Base-by-base conservation (phyloP, 1,140 invertebrate species). In the Mizuhopecten yessoensis region DNA sequence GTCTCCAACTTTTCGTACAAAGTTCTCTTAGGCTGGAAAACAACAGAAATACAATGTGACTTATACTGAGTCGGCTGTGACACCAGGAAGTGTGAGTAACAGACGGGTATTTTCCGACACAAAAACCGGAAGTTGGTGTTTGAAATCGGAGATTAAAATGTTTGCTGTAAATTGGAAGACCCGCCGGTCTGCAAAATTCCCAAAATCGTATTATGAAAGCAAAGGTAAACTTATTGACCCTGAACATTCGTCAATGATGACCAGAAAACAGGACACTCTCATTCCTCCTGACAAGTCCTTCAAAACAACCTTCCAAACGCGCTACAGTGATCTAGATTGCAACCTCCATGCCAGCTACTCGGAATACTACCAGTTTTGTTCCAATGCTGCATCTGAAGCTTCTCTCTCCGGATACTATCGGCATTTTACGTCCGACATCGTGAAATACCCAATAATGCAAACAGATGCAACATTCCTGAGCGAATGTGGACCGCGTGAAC, bases 351-450 rank as follows among this genome's bases (percentile, higher is more conserved):
- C 29, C 1, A 75, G 17, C n/a, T 3, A 5, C n/a, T 0, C 57
- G n/a, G 57, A 75, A n/a, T 75, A 75, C n/a, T 75, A 75, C n/a
- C n/a, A 29, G 57, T 75, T 75, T 75, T 75, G 23, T 75, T 75
- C 23, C n/a, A n/a, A 75, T 75, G 23, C 57, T 29, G 57, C 57
- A 75, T 75, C 57, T 3, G 17, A 29, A 17, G 57, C 57, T 29
- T 75, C 57, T 75, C 57, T 29, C 5, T 75, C 57, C 57, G 57
- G 57, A 75, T 75, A 75, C 57, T 75, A 75, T 75, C 57, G 57
- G 23, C 57, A 75, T 75, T 75, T 75, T 75, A 75, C 2, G 23
- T 75, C 57, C 57, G 57, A 75, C 57, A 75, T 75, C 2, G 57
- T 75, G 57, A n/a, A 75, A 0, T 75, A 75, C 11, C 57, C 57